Percentiles rank a stretch among this genome's conserved stretches.
These are phyloP conservation scores for Ichneumoninae sp. DNA, from an alignment of 2,888 invertebrate genomes.

Conservation along the genomic window DNA sequence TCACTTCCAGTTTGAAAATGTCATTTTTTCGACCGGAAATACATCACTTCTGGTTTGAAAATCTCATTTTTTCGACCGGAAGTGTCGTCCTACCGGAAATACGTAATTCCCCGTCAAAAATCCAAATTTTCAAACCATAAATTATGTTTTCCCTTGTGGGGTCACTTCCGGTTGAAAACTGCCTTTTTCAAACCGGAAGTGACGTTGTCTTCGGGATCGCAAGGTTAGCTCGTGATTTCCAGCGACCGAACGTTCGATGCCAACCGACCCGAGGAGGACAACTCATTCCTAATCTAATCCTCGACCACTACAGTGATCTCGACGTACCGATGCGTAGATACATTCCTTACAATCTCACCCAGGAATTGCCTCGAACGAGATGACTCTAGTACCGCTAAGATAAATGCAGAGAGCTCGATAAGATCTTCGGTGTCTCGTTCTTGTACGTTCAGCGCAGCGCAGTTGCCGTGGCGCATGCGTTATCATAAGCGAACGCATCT, in stretches of 20 bases:
- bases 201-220: no score
- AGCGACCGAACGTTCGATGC: neutral
- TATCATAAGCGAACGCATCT: constrained; percentile 55
- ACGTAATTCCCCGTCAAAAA: no score
- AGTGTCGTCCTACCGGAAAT: no score
- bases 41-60: no score
- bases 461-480: constrained; percentile 19
- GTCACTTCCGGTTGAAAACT: no score
- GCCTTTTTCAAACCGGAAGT: no score
- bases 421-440: constrained; percentile 45
- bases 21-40: no score
- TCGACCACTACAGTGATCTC: neutral
- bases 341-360: constrained; percentile 31
- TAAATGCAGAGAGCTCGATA: constrained; percentile 56
- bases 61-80: no score
- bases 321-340: constrained; percentile 34
- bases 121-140: no score
- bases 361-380: constrained; percentile 54
- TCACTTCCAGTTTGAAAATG: no score
- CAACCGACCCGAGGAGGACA: neutral
- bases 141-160: no score
- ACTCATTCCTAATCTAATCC: constrained; percentile 44
- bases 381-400: constrained; percentile 48
- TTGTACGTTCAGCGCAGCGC: neutral
- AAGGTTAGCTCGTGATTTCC: neutral